Evolutionary conservation across 2,888 invertebrate genomes (phyloP).

Genomic region (Spialia ferax): DNA sequence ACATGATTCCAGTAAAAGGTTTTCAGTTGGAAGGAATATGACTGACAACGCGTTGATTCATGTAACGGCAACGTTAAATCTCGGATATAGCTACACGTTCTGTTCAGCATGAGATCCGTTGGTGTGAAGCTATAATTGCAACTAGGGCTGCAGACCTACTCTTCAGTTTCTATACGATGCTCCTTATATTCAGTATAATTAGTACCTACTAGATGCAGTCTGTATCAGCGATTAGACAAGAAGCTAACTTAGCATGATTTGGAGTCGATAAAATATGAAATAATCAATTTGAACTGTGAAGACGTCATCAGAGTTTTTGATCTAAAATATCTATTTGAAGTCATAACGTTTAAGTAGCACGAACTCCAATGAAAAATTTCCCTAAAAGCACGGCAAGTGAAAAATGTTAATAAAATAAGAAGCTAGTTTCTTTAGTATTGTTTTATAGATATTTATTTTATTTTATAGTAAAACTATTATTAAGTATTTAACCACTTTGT

Average conservation of each 20-base stretch:
- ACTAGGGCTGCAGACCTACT: constrained; percentile 22
- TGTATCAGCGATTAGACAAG: neutral
- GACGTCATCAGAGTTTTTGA: neutral
- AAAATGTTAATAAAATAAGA: neutral
- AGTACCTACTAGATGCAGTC: too few relatives aligned
- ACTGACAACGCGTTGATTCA: constrained; percentile 61
- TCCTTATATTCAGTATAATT: too few relatives aligned
- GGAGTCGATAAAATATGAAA: neutral
- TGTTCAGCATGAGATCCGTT: constrained; percentile 56
- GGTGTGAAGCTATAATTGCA: constrained; percentile 62
- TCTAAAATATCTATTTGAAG: too few relatives aligned
- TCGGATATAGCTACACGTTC: constrained; percentile 47
- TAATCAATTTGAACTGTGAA: neutral
- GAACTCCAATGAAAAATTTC: too few relatives aligned
- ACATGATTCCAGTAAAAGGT: constrained; percentile 39
- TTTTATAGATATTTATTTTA: too few relatives aligned
- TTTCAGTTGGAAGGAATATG: constrained; percentile 38
- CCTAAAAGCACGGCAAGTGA: neutral
- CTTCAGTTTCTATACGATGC: neutral
- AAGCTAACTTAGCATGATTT: neutral
- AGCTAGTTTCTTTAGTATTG: too few relatives aligned
- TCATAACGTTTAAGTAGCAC: too few relatives aligned
- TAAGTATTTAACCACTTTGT: neutral
- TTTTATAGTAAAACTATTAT: too few relatives aligned
- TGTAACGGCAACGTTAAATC: constrained; percentile 55